Percentiles rank a stretch among this genome's conserved stretches.
These are phyloP conservation scores for Balearica regulorum DNA, from an alignment of 2,797 vertebrate species.

Conservation along the genomic window DNA sequence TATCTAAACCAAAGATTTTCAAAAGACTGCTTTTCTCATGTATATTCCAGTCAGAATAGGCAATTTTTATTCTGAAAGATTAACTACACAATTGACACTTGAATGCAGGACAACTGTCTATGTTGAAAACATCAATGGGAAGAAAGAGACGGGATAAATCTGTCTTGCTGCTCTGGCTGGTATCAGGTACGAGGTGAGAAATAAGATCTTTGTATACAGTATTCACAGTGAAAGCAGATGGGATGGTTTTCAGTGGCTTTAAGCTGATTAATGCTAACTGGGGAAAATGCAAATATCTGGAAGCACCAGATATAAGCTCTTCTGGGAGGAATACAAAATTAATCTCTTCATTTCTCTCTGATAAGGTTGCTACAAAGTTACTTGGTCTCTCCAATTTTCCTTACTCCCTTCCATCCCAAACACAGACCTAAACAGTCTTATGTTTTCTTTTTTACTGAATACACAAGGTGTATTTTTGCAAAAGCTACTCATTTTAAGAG, in stretches of 20 bases:
- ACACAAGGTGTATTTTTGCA: neutral
- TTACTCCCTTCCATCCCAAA: neutral
- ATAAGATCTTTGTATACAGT: neutral
- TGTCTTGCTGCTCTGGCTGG: neutral
- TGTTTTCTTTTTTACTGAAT: neutral
- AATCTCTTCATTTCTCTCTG: neutral
- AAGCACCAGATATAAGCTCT: slow-evolving; percentile 4
- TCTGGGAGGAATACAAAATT: neutral
- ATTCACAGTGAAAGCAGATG: neutral
- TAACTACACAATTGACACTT: neutral
- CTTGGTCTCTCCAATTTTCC: neutral
- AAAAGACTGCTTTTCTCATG: neutral
- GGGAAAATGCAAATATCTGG: neutral
- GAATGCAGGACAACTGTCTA: neutral
- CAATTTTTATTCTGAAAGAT: neutral
- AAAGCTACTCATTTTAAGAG: neutral
- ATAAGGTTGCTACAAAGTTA: neutral
- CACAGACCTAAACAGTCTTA: neutral
- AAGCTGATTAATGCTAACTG: slow-evolving; percentile 5
- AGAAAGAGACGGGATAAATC: neutral
- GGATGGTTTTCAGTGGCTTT: neutral
- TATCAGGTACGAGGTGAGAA: neutral
- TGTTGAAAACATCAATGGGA: neutral
- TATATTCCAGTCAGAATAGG: neutral
- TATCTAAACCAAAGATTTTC: neutral